Evolutionary conservation across 1,140 invertebrate species (phyloP), one percentile per base, ranked within the genome.

Genomic region (Cheumatopsyche charites): DNA sequence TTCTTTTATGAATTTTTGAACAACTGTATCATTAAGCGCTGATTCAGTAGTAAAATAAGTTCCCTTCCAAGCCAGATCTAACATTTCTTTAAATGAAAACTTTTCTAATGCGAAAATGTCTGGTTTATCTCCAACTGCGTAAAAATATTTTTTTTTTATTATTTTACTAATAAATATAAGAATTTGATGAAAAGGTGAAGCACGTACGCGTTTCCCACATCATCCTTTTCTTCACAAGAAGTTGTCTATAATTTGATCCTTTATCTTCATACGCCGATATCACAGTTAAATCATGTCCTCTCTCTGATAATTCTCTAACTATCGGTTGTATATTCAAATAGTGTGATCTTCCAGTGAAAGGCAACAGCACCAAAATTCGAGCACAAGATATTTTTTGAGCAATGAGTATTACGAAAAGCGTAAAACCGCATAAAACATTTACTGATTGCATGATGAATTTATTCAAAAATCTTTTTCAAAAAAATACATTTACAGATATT

Each of bases 1-100:
- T 41, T 78, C 78, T n/a, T 78, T 76, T 15, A 83, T 82, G 0
- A 83, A 76, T 6, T 75, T 67, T 78, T 81, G 79, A 2, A 85
- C 78, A 61, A 79, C 77, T 2, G 79, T 77, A 41, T 81, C 78
- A 0, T 74, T 75, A 2, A 85, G 75, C 0, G 79, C 80, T 62
- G 79, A 76, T 36, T 81, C 81, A 1, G 45, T 72, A 23, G 71
- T 70, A 42, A 70, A 72, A 13, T 55, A 17, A 17, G 43, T 49
- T 7, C 45, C 73, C 21, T 49, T 11, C 70, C 70, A 75, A 17
- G 72, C 42, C 11, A 75, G 12, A 13, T 61, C 26, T 36, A 75
- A 15, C 13, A 47, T 66, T 4, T 41, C 19, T 43, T 70, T 41
- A 19, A 70, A 62, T 1, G 3, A 3, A 0, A 66, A 21, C 13